A percentile compares a stretch with the other conserved stretches of the same genome.
Evolutionary conservation across 2,797 vertebrate species (phyloP).

Genomic region (Falco columbarius): DNA sequence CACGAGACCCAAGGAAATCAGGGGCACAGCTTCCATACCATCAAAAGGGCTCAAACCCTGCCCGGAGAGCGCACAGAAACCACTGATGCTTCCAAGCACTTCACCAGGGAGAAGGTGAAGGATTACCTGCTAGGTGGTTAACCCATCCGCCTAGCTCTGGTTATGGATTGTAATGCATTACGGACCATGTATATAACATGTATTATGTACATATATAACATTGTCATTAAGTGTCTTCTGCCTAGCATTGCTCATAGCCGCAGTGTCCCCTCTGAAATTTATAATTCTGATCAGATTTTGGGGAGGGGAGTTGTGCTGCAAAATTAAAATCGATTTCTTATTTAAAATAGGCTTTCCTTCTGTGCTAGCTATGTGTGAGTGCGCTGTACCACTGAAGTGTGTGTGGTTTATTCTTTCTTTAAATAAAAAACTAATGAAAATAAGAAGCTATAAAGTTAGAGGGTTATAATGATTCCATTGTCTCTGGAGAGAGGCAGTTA

Average conservation of each 20-base stretch:
- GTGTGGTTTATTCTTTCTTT: not conserved
- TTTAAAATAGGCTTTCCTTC: not conserved
- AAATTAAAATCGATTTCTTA: not conserved
- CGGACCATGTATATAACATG: no score
- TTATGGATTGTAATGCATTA: no score
- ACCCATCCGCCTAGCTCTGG: fast-evolving
- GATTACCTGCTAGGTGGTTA: not conserved
- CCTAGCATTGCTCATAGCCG: not conserved
- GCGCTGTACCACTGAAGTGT: not conserved
- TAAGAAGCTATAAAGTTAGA: not conserved
- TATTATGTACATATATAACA: no score
- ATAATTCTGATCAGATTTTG: not conserved
- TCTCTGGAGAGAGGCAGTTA: not conserved
- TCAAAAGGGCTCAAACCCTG: not conserved
- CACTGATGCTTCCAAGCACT: fast-evolving
- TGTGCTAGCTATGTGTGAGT: fast-evolving
- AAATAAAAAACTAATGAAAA: conserved; percentile 29
- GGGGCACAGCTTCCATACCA: fast-evolving
- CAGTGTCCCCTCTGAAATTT: not conserved
- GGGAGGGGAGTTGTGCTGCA: not conserved
- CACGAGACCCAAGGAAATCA: not conserved
- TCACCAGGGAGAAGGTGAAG: not conserved
- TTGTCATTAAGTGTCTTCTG: not conserved
- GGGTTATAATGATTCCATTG: not conserved
- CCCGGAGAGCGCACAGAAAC: not conserved